Evolutionary conservation across 2,113 vertebrate species (phyloP), one percentile per base, ranked within the genome.

Genomic region (Datnioides undecimradiatus): DNA sequence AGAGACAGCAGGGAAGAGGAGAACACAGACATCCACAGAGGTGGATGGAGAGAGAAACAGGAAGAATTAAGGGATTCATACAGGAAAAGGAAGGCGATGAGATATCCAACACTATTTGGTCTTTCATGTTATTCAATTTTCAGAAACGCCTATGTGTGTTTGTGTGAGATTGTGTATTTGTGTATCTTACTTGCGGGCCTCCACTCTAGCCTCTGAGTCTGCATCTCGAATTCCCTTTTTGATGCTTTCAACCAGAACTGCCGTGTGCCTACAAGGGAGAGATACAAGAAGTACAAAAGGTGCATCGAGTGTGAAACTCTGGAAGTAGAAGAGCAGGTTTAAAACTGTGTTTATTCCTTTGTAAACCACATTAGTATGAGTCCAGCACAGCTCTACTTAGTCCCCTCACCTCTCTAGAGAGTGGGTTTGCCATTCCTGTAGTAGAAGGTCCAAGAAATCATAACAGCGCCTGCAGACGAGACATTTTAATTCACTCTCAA

Each of bases 221-320:
- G 98, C 96, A 90, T 99, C 98, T 90, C 96, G 95, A 91, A 99
- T 96, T 87, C 98, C 98, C 82, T 99, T 99, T 93, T 98, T 99
- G 89, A 99, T 99, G 59, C 97, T 99, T 87, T 99, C 98, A 77
- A 98, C 96, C 87, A 99, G 88, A 87, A 99, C 97, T 17, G 97
- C 94, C 51, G 95, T 96, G 67, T 99, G 97, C 91, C 97, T 99
- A 87, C 10, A 87, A 63, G 62, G 9, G 5, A 67, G 16, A 67
- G 25, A 66, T 6, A 34, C 0, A 3, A 43, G 31, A 57, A n/a
- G n/a, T 23, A 19, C 8, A 79, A 65, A 72, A 49, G 23, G 25
- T 8, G 2, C 10, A 69, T 27, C 36, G 52, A 38, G 31, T 58
- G 55, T 66, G 25, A 69, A 52, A 52, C 19, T n/a, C n/a, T n/a